Conservation (phyloP, 92 coral and sea anemone species). For the Porites lobata region DNA sequence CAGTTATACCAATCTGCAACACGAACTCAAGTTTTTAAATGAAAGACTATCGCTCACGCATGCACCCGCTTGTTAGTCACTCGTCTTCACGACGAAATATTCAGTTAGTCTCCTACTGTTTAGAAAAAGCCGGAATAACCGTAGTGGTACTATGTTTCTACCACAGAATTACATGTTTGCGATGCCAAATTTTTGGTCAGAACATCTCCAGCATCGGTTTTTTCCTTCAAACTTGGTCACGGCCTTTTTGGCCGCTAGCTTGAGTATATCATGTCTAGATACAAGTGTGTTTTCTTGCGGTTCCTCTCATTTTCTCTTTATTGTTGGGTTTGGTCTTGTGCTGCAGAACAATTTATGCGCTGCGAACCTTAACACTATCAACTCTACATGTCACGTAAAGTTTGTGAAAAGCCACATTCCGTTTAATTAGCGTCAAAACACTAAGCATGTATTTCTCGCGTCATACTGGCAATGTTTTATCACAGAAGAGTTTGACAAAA, state of each 20-base stretch:
- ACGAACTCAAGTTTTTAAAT: background rate
- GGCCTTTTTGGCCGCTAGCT: background rate
- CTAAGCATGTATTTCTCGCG: background rate
- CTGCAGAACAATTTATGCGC: constrained; percentile 15
- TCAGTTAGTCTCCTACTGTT: constrained; percentile 7
- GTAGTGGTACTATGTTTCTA: background rate
- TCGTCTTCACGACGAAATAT: background rate
- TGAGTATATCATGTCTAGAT: background rate
- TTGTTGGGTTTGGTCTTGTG: background rate
- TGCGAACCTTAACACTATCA: constrained; percentile 18
- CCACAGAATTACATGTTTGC: background rate
- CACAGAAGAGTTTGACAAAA: background rate
- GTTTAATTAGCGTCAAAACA: background rate
- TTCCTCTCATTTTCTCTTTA: background rate
- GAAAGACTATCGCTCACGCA: background rate
- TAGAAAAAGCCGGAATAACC: background rate
- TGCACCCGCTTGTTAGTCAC: background rate
- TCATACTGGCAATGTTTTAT: background rate
- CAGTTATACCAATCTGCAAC: background rate
- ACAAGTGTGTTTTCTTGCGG: constrained; percentile 10
- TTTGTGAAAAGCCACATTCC: background rate
- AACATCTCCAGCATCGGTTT: background rate
- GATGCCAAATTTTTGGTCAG: too few species aligned
- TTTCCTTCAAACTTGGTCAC: background rate
- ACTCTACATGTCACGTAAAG: constrained; percentile 18